These are phyloP conservation scores for Schizaphis graminum DNA, from an alignment of 2,888 invertebrate species.

Conservation along the genomic window DNA sequence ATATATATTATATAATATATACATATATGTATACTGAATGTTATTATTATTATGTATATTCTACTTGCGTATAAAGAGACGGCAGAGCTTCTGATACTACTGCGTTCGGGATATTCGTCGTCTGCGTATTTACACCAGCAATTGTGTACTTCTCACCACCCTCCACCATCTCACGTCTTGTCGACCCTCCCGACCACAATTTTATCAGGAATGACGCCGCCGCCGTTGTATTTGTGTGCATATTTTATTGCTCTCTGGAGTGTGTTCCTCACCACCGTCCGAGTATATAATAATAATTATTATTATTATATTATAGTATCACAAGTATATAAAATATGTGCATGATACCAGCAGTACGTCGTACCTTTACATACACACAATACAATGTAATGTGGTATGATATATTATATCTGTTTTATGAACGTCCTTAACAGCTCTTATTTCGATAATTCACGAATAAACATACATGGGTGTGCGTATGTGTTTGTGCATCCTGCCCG, in stretches of 20 bases:
- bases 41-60: not conserved
- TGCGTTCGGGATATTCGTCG: slow-evolving; percentile 9
- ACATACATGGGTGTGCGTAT: not conserved
- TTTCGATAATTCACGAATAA: not conserved
- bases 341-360: not conserved
- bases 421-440: not conserved
- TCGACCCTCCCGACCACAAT: not conserved
- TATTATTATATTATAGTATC: not conserved
- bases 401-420: not conserved
- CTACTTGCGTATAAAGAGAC: not conserved
- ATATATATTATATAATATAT: not conserved
- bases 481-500: not conserved
- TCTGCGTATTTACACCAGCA: slow-evolving; percentile 36
- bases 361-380: not conserved
- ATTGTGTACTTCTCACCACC: not conserved
- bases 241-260: not conserved
- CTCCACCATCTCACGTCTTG: not conserved
- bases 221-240: not conserved
- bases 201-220: not conserved
- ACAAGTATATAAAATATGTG: not conserved
- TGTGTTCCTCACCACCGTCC: not conserved
- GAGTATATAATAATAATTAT: not conserved
- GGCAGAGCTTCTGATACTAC: not conserved
- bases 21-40: not conserved
- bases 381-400: not conserved